A percentile compares a stretch with the other conserved stretches of the same genome.
Evolutionary conservation across 2,888 invertebrate species (phyloP).

Genomic region (Drosophila borealis): DNA sequence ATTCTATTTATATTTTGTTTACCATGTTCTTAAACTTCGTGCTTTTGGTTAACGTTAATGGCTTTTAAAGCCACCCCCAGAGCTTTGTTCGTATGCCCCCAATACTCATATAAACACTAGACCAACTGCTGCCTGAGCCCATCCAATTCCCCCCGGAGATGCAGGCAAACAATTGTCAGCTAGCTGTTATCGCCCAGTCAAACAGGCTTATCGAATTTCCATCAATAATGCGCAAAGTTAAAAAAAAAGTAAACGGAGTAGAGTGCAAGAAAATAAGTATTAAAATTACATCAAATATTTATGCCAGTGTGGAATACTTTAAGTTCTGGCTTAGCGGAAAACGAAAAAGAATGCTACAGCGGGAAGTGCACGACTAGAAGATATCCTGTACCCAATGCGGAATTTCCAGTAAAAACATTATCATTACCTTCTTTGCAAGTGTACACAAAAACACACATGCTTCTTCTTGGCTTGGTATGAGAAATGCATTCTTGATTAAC

Average conservation of each 20-base stretch:
- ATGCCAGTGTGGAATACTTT: conserved; percentile 7
- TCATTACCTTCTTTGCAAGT: no score
- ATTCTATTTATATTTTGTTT: conserved; percentile 18
- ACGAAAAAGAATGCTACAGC: neutral
- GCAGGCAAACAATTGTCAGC: conserved; percentile 34
- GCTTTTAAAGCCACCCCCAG: conserved; percentile 41
- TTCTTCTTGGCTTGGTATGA: no score
- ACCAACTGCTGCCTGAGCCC: conserved; percentile 15
- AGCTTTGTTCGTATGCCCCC: conserved; percentile 27
- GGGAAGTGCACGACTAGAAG: no score
- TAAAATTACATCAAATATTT: conserved; percentile 34
- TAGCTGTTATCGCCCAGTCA: conserved; percentile 39
- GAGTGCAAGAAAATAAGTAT: conserved; percentile 1
- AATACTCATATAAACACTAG: conserved; percentile 34
- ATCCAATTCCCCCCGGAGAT: conserved; percentile 3
- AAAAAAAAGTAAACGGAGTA: neutral
- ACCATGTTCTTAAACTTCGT: conserved; percentile 18
- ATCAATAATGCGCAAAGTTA: conserved; percentile 29
- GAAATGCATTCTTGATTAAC: no score
- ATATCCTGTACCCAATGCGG: no score
- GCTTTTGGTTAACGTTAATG: conserved; percentile 33
- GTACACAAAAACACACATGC: no score
- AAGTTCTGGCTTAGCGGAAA: neutral
- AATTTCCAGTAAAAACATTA: no score
- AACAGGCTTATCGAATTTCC: conserved; percentile 52